Evolutionary conservation across 2,797 vertebrate species (phyloP), one percentile per base, ranked within the genome.

Genomic region (Sebastes variabilis): DNA sequence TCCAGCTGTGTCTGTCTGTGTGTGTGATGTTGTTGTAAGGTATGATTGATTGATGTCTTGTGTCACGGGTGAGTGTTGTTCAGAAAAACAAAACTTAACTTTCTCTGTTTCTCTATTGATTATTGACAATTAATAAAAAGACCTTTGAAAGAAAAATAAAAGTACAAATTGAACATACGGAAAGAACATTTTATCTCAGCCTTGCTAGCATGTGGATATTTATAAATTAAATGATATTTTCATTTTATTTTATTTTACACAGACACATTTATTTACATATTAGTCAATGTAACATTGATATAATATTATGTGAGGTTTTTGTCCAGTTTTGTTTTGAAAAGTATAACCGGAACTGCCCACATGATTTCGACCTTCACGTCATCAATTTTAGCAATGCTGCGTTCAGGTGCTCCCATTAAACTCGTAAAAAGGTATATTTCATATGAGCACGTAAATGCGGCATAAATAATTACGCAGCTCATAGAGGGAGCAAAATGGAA

Each of bases 321-420:
- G 11, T 1, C 0, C 2, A 0, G 3, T 73, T 66, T 80, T 81
- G 10, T 72, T 73, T 64, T 85, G 12, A 11, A 60, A 77, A 32
- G 0, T 0, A 1, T 1, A 56, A 76, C 68, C 75, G 76, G 88
- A 90, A 72, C 0, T 59, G 2, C 5, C 14, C 0, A 2, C n/a
- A 4, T 29, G 3, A 11, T 42, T 32, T 71, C 2, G 0, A 65
- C 5, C 60, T 66, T 80, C 1, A 78, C 34, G 14, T 67, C 18
- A 58, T 66, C 22, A 59, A 70, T 65, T 18, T 42, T 32, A 1
- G 29, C 55, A 4, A 9, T 85, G 89, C 30, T 2, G 69, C 80
- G 18, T 90, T 90, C 79, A 84, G 0, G 82, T 61, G 2, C 72
- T 20, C 9, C 11, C 12, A 24, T 24, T 16, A 30, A 78, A 58